Evolutionary conservation across 2,888 invertebrate genomes (phyloP).

Genomic region (Folsomia manolachei): DNA sequence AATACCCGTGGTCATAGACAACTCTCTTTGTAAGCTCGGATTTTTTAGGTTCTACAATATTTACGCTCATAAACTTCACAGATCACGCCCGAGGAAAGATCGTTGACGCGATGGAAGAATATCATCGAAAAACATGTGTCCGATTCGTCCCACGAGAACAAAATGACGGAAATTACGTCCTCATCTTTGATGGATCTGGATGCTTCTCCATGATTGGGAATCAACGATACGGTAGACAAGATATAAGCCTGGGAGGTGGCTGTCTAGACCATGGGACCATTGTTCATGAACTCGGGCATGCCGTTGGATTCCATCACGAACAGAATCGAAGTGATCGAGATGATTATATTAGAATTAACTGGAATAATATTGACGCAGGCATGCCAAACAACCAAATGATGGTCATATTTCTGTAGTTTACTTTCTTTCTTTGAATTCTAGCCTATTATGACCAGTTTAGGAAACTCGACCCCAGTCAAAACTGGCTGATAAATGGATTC

Average conservation of each 20-base stretch:
- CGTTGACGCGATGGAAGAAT: background rate
- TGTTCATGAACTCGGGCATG: background rate
- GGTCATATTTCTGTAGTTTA: too few relatives aligned
- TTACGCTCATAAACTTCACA: too few relatives aligned
- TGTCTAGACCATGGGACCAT: background rate
- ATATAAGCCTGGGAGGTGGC: background rate
- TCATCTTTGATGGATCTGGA: background rate
- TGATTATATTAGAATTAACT: background rate
- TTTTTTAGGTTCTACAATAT: too few relatives aligned
- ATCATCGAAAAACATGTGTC: background rate
- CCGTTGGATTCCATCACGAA: background rate
- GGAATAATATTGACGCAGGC: background rate
- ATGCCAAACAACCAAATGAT: too few relatives aligned
- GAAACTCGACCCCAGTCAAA: background rate
- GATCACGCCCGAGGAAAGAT: too few relatives aligned
- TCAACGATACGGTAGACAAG: background rate
- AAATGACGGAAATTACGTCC: background rate
- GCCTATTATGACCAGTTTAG: background rate
- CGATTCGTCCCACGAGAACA: background rate
- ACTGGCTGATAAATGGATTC: background rate
- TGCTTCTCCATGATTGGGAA: background rate
- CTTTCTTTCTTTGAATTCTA: background rate
- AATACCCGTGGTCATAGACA: background rate
- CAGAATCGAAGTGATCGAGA: background rate
- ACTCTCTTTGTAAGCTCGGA: background rate